A percentile compares a stretch with the other conserved stretches of the same genome.
Evolutionary conservation across 2,888 invertebrate species (phyloP).

Genomic region (Leptothorax acervorum): DNA sequence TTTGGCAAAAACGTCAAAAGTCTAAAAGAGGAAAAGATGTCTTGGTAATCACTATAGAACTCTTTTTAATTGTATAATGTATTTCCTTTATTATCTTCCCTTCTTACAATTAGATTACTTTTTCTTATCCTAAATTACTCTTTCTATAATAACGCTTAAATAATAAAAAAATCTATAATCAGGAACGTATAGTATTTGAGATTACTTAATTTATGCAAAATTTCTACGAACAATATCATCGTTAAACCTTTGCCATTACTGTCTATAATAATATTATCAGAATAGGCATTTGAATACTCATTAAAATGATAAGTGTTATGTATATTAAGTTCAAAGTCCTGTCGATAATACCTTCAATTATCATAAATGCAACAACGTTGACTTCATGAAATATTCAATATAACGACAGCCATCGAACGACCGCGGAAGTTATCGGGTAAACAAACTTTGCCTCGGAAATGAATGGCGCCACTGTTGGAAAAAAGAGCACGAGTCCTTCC

Average conservation of each 20-base stretch:
- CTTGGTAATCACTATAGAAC: conserved; percentile 3
- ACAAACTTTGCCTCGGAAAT: conserved; percentile 58
- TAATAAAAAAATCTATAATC: not conserved
- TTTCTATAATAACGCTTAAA: not conserved
- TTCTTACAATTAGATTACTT: not conserved
- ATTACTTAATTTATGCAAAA: conserved; percentile 36
- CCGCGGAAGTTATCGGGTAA: conserved; percentile 36
- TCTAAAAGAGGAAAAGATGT: not conserved
- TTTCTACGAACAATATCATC: conserved; percentile 37
- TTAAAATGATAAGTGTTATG: conserved; percentile 31
- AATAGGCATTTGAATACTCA: conserved; percentile 28
- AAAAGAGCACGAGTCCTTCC: conserved; percentile 44
- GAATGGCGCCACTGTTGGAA: conserved; percentile 63
- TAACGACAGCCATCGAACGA: conserved; percentile 35
- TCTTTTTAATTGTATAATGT: not conserved
- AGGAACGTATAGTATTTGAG: not conserved
- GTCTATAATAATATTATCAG: not conserved
- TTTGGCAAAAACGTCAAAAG: conserved; percentile 10
- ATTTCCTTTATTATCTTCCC: not conserved
- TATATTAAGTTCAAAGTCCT: conserved; percentile 5
- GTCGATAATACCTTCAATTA: conserved; percentile 63
- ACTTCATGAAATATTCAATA: conserved; percentile 71
- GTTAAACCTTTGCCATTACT: not conserved
- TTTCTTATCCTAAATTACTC: not conserved
- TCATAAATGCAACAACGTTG: conserved; percentile 68